phyloP scores from a whole-genome alignment of 2,797 vertebrate genomes.

The Tenualosa ilisha region DNA sequence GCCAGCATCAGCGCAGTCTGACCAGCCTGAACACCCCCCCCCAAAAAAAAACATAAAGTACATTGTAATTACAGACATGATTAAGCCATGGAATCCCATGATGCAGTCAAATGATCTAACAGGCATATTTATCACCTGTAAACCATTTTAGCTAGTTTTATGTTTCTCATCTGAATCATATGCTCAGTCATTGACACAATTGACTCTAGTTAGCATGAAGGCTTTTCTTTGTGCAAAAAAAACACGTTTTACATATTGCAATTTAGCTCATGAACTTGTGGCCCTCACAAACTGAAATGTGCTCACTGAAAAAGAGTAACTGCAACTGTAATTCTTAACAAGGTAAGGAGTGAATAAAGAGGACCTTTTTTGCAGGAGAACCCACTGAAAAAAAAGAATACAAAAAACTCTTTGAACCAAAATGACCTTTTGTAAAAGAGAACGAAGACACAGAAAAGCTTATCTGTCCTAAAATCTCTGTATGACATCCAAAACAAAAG shows the following conservation, averaged over 20 bases:
- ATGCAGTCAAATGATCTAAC: background rate
- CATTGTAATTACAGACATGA: background rate
- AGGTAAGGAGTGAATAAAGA: background rate
- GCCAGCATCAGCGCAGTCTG: constrained; percentile 95
- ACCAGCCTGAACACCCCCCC: constrained; percentile 79
- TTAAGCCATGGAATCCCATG: background rate
- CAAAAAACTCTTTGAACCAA: background rate
- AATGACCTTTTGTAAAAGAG: background rate
- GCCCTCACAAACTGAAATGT: background rate
- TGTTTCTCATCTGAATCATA: constrained; percentile 2
- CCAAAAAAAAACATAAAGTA: background rate
- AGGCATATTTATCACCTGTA: background rate
- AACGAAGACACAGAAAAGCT: background rate
- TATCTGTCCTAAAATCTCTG: background rate
- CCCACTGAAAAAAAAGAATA: background rate
- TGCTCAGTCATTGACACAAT: background rate
- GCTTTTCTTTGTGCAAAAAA: background rate
- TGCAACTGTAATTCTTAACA: background rate
- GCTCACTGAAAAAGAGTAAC: background rate
- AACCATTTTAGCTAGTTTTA: constrained; percentile 16
- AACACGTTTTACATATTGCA: background rate
- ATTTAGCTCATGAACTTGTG: background rate
- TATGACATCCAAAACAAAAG: background rate
- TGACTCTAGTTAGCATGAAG: background rate
- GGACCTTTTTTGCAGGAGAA: background rate